Evolutionary conservation across 2,113 vertebrate species (phyloP).

Genomic region (Cebus imitator): DNA sequence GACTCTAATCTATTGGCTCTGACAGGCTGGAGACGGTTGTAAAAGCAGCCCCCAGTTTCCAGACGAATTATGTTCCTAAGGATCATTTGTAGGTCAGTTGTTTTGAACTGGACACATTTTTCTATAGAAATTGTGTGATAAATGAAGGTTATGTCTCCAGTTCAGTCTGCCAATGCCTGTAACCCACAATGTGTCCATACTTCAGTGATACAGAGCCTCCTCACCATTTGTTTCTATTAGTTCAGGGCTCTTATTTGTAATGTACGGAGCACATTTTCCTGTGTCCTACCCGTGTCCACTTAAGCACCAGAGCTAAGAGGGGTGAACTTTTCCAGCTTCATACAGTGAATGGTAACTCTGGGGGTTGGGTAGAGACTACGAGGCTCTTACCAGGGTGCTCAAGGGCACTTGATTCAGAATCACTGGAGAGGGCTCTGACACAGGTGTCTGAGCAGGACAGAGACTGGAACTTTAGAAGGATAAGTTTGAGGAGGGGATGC

Average conservation of each 20-base stretch:
- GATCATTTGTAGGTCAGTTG: slow-evolving; percentile 64
- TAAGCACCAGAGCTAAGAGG: neutral
- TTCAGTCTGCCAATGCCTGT: slow-evolving; percentile 13
- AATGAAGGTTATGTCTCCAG: slow-evolving; percentile 50
- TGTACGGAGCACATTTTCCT: neutral
- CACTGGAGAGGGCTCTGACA: neutral
- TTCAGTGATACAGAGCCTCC: neutral
- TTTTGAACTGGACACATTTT: slow-evolving; percentile 51
- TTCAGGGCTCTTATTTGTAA: neutral
- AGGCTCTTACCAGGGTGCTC: fast-evolving
- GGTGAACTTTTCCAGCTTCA: neutral
- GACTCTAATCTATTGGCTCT: slow-evolving; percentile 50
- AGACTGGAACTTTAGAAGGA: neutral
- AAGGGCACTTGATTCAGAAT: neutral
- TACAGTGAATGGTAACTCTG: neutral
- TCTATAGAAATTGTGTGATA: neutral
- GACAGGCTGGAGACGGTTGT: slow-evolving; percentile 48
- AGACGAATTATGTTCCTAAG: slow-evolving; percentile 50
- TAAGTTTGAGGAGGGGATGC: neutral
- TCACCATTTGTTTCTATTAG: neutral
- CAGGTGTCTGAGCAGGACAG: neutral
- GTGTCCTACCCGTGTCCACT: neutral
- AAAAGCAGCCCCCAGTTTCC: slow-evolving; percentile 27
- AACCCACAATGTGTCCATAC: neutral
- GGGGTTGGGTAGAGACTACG: neutral